Evolutionary conservation across 1,140 invertebrate species (phyloP).

Genomic region (Meloidogyne hapla): DNA sequence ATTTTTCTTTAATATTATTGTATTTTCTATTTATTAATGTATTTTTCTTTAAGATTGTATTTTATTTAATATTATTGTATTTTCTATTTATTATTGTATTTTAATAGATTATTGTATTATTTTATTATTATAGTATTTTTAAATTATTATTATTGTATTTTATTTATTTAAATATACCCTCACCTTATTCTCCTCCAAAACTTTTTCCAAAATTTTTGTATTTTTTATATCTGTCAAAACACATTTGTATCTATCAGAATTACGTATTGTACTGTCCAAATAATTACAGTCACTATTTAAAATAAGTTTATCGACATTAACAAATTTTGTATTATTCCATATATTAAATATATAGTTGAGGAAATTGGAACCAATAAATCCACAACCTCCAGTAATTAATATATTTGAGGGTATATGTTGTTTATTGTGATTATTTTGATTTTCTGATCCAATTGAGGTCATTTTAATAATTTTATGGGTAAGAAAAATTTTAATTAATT

Average conservation of each 20-base stretch:
- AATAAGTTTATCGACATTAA: slow-evolving; percentile 63
- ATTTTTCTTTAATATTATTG: no score
- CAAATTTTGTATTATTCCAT: slow-evolving; percentile 51
- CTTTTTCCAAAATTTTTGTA: slow-evolving; percentile 35
- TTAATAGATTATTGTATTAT: no score
- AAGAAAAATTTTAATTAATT: no score
- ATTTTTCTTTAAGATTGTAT: no score
- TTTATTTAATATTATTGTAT: no score
- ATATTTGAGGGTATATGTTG: slow-evolving; percentile 54
- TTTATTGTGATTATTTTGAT: neutral
- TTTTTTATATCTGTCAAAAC: slow-evolving; percentile 58
- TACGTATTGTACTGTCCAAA: slow-evolving; percentile 50
- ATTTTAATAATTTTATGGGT: no score
- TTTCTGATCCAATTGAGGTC: neutral
- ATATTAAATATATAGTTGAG: slow-evolving; percentile 54
- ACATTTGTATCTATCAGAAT: slow-evolving; percentile 54
- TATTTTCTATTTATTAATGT: no score
- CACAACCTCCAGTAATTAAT: slow-evolving; percentile 62
- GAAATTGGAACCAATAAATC: slow-evolving; percentile 63
- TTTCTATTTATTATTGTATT: no score
- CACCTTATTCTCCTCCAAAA: slow-evolving; percentile 50
- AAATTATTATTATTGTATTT: no score
- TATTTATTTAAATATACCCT: no score
- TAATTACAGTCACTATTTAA: slow-evolving; percentile 60
- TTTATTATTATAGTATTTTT: no score